A percentile compares a stretch with the other conserved stretches of the same genome.
Conservation (phyloP, 1,140 invertebrate species). For the Drosophila lacteicornis region DNA sequence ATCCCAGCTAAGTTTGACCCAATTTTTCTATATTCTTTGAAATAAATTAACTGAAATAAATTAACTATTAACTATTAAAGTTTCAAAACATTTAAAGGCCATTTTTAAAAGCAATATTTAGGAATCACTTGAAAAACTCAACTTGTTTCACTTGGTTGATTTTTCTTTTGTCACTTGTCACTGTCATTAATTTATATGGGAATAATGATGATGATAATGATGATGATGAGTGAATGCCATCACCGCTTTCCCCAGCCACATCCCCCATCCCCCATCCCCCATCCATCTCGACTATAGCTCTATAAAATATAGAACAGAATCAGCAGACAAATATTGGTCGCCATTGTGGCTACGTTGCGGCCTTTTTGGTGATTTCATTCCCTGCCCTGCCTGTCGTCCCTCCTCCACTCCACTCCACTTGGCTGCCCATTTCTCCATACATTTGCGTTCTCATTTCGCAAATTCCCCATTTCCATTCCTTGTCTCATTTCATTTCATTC, state of each 20-base stretch:
- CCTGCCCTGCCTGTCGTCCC: background rate
- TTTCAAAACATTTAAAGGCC: background rate
- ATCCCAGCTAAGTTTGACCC: too few species aligned
- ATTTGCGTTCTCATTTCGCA: slow-evolving; percentile 30
- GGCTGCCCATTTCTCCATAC: background rate
- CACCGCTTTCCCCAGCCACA: background rate
- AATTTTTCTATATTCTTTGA: too few species aligned
- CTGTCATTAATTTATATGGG: slow-evolving; percentile 55
- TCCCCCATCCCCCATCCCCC: background rate
- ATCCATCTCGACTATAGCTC: too few species aligned
- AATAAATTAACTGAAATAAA: too few species aligned
- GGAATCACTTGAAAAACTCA: background rate
- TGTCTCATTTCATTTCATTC: slow-evolving; percentile 43
- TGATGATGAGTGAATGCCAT: slow-evolving; percentile 13
- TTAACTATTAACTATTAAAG: too few species aligned
- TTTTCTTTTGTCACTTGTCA: slow-evolving; percentile 43
- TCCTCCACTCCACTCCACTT: background rate
- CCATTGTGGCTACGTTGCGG: slow-evolving; percentile 45
- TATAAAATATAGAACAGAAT: slow-evolving; percentile 23
- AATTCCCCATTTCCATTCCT: slow-evolving; percentile 12
- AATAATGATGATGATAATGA: slow-evolving; percentile 7
- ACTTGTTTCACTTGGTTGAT: slow-evolving; percentile 22
- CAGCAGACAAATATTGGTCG: slow-evolving; percentile 45
- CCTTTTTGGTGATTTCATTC: slow-evolving; percentile 56
- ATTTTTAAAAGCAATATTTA: background rate